These are phyloP conservation scores for Rhyzopertha dominica DNA, from an alignment of 1,140 invertebrate genomes.

Conservation along the genomic window DNA sequence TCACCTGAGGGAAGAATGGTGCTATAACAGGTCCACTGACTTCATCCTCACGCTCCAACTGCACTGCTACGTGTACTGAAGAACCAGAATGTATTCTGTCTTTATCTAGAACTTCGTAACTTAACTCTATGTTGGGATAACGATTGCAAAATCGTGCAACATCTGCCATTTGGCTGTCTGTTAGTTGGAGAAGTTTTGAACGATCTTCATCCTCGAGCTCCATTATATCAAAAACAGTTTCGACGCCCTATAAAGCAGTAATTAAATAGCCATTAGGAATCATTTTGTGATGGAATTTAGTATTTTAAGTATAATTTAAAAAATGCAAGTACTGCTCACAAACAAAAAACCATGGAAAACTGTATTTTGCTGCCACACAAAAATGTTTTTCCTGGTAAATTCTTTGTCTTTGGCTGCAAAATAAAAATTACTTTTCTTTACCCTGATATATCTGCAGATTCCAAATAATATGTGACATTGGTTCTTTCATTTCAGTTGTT, in stretches of 20 bases:
- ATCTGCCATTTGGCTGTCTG: conserved; percentile 87
- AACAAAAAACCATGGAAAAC: too few species aligned
- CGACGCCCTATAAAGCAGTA: conserved; percentile 66
- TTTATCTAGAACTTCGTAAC: conserved; percentile 85
- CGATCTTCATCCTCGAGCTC: conserved; percentile 95
- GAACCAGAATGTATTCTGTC: conserved; percentile 74
- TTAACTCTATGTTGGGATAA: conserved; percentile 98
- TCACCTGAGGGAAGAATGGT: conserved; percentile 92
- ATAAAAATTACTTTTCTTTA: too few species aligned
- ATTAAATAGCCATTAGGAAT: too few species aligned
- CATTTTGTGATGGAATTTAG: too few species aligned
- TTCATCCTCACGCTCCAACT: conserved; percentile 94
- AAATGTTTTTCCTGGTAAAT: too few species aligned
- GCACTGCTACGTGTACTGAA: conserved; percentile 83
- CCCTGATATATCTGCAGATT: too few species aligned
- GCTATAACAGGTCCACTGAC: conserved; percentile 95
- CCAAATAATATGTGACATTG: too few species aligned
- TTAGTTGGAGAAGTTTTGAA: conserved; percentile 77
- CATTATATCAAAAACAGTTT: conserved; percentile 98
- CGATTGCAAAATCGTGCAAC: conserved; percentile 97
- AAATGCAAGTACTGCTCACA: too few species aligned
- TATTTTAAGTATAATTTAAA: too few species aligned
- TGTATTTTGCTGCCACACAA: too few species aligned
- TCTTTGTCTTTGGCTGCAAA: too few species aligned
- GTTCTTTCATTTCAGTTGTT: too few species aligned